These are phyloP conservation scores for Galbula dea DNA, from an alignment of 2,113 vertebrate genomes.

Conservation along the genomic window DNA sequence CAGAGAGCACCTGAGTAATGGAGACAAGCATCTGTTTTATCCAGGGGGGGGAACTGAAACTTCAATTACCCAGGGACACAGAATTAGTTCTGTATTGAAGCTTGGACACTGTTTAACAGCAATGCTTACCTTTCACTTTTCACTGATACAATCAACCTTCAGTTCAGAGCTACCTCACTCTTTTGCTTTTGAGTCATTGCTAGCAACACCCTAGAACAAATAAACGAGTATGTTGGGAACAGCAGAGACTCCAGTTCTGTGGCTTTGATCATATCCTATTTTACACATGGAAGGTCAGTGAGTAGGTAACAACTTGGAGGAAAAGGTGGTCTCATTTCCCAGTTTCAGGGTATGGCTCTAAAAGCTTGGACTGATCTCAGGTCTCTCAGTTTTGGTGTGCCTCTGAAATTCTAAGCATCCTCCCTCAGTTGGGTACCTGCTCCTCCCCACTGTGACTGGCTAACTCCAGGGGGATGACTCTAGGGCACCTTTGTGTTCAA, in stretches of 20 bases:
- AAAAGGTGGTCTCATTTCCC: not conserved
- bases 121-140: not conserved
- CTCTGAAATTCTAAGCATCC: not conserved
- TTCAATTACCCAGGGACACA: not conserved
- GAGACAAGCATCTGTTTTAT: not conserved
- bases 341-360: not conserved
- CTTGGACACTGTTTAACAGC: not conserved
- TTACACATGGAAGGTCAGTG: not conserved
- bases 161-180: not conserved
- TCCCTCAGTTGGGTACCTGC: not conserved
- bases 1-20: rapidly evolving
- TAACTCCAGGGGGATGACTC: not conserved
- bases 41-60: not conserved
- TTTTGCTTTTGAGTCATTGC: conserved; percentile 20
- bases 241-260: not conserved
- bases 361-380: not conserved
- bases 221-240: not conserved
- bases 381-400: not conserved
- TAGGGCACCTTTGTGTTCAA: not conserved
- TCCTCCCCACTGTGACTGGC: not conserved
- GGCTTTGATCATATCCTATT: not conserved
- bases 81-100: not conserved
- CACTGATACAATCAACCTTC: not conserved
- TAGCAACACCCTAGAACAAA: conserved; percentile 23
- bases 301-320: not conserved